Conservation (phyloP, 2,888 invertebrate genomes). For the Myopa tessellatipennis region DNA sequence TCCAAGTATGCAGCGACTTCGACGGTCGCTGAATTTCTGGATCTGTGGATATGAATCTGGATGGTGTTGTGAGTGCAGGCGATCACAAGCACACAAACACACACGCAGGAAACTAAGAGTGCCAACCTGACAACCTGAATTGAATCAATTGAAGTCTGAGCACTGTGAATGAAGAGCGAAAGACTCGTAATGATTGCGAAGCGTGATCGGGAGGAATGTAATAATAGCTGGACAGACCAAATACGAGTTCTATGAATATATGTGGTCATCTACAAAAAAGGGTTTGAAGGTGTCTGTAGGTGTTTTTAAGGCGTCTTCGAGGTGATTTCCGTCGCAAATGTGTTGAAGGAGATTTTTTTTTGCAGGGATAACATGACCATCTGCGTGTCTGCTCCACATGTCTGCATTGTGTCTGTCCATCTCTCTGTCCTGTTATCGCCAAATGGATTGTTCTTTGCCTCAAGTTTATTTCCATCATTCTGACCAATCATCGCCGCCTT, state of each 20-base stretch:
- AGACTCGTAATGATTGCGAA: not conserved
- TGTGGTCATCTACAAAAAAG: no score
- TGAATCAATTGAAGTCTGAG: not conserved
- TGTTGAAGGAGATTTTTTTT: no score
- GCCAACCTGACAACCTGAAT: not conserved
- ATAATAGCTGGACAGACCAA: not conserved
- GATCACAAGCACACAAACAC: not conserved
- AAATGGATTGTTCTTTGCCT: not conserved
- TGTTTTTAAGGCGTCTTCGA: no score
- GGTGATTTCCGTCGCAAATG: no score
- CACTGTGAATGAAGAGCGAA: not conserved
- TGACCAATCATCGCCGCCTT: no score
- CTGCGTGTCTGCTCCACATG: not conserved
- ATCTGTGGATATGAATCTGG: not conserved
- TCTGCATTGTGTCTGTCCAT: not conserved
- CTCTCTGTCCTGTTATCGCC: not conserved
- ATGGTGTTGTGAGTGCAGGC: slow-evolving; percentile 1
- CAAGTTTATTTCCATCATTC: not conserved
- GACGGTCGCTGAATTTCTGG: not conserved
- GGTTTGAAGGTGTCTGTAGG: no score
- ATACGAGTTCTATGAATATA: not conserved
- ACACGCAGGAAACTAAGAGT: no score
- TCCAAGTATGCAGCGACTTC: not conserved
- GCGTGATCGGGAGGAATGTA: not conserved
- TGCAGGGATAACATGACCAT: no score